Evolutionary conservation across 2,113 vertebrate species (phyloP), one percentile per base, ranked within the genome.

Genomic region (Tachysurus fulvidraco): DNA sequence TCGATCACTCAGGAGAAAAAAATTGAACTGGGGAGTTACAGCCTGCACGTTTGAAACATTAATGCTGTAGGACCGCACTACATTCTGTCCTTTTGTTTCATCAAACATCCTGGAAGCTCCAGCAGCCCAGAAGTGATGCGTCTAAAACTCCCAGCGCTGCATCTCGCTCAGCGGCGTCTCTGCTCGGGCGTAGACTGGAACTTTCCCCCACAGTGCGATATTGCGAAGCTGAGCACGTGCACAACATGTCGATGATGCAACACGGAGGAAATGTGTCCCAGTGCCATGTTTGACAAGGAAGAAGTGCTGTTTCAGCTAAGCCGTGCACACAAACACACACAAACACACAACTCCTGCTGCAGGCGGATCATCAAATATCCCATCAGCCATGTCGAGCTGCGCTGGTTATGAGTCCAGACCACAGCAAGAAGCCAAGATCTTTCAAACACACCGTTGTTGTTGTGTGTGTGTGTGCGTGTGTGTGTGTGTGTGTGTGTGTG

Each of bases 391-490:
- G 77, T 88, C 25, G 36, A 88, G 86, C 12, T 81, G 71, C 74
- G 86, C 89, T 91, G 90, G 91, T 92, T 93, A 94, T 93, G 93
- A 95, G 92, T 88, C 81, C 81, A 88, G 92, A 85, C 89, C 86
- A 84, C 89, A 92, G 92, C 91, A 92, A 91, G 92, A 44, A 85
- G 90, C 89, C 69, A 69, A 84, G 41, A 73, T 73, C 69, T 19
- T 41, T 19, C 67, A 73, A 44, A 21, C 69, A 73, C 5, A 46
- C 9, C 19, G 2, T 9, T 10, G 4, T 17, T 14, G 0, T 28
- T n/a, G 4, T 67, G n/a, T 67, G 4, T 17, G 13, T 5, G 28
- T n/a, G 4, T 4, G 60, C 25, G 62, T 65, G 8, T 36, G 17
- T 36, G 30, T 69, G 65, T 67, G 28, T 28, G 4, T 67, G n/a